Conservation (phyloP, 2,888 invertebrate species). For the Cacoxenus indagator region DNA sequence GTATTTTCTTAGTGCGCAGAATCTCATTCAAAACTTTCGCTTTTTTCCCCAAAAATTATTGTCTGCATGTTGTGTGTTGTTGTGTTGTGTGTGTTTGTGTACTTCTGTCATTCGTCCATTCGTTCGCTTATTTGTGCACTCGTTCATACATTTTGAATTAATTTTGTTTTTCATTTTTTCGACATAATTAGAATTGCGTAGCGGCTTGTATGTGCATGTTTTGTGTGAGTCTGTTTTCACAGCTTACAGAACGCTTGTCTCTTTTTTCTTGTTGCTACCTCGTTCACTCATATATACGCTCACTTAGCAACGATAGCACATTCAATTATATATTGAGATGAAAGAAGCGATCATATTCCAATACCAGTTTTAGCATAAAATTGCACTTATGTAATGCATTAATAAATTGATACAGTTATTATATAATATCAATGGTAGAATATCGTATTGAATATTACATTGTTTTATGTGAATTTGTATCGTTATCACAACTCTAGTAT, state of each 20-base stretch:
- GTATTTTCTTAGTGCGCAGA: conserved; percentile 21
- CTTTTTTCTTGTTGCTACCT: too few species aligned
- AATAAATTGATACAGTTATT: neutral
- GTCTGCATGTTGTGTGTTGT: too few species aligned
- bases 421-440: neutral
- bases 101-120: neutral
- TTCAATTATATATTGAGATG: neutral
- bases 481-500: neutral
- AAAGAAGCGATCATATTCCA: neutral
- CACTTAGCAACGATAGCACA: neutral
- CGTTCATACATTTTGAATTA: neutral
- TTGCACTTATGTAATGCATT: neutral
- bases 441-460: neutral
- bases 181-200: conserved; percentile 18
- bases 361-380: neutral
- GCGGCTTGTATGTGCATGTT: neutral
- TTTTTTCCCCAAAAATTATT: too few species aligned
- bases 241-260: neutral
- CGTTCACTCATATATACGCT: neutral
- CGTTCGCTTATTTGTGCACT: neutral
- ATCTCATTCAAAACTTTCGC: conserved; percentile 15
- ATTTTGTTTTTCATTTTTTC: conserved; percentile 7
- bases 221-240: neutral
- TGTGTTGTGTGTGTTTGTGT: too few species aligned
- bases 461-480: neutral